These are phyloP conservation scores for Sitophilus oryzae DNA, from an alignment of 1,140 invertebrate species.

Conservation along the genomic window DNA sequence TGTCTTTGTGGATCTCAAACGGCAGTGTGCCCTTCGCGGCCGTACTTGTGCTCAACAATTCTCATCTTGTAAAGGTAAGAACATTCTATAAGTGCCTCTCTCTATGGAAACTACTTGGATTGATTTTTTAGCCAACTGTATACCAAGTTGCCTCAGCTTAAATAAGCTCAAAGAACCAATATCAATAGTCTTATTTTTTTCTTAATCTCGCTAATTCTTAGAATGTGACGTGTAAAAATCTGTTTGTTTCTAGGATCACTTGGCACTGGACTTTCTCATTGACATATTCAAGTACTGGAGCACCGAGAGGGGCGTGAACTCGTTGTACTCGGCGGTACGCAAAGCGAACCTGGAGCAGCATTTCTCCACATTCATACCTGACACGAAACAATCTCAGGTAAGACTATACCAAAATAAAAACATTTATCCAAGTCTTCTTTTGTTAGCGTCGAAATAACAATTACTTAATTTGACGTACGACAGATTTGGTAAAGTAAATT, in stretches of 20 bases:
- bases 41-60: constrained; percentile 76
- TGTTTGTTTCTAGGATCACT: constrained; percentile 58
- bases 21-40: constrained; percentile 80
- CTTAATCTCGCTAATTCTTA: no score
- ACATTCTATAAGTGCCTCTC: neutral
- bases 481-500: constrained; percentile 11
- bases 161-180: no score
- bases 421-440: neutral
- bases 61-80: constrained; percentile 77
- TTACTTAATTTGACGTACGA: neutral
- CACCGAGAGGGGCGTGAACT: constrained; percentile 80
- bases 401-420: no score
- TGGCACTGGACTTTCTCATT: constrained; percentile 87
- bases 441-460: neutral
- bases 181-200: neutral
- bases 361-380: constrained; percentile 86
- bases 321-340: constrained; percentile 79
- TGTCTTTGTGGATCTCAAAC: constrained; percentile 86
- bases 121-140: no score
- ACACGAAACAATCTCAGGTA: constrained; percentile 87
- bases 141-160: no score
- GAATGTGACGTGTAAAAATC: no score
- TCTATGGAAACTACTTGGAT: neutral
- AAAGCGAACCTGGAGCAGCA: constrained; percentile 82
- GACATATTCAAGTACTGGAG: constrained; percentile 90